phyloP scores from a whole-genome alignment of 2,797 vertebrate genomes.

The Mycteria americana region DNA sequence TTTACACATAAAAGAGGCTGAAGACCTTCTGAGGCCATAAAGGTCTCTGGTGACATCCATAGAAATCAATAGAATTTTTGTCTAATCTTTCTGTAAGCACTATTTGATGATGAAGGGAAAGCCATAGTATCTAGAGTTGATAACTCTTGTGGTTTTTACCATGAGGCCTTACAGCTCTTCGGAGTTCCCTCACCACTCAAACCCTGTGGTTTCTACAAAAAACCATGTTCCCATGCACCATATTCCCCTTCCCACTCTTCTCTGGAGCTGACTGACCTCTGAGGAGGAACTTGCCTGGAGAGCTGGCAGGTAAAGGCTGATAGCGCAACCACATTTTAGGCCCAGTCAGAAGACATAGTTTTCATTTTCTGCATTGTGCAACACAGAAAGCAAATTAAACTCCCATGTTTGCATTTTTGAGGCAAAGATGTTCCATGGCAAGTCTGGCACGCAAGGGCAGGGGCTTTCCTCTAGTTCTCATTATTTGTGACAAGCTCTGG shows the following conservation, averaged over 20 bases:
- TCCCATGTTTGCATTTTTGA: neutral
- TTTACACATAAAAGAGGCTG: neutral
- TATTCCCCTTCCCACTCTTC: neutral
- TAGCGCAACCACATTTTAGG: neutral
- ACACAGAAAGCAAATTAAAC: neutral
- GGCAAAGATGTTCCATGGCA: neutral
- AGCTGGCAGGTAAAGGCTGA: neutral
- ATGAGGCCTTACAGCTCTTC: neutral
- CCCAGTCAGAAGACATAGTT: neutral
- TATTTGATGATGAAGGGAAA: neutral
- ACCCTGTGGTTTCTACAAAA: neutral
- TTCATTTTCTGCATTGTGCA: neutral
- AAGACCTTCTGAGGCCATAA: neutral
- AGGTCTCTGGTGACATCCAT: neutral
- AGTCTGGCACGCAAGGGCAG: neutral
- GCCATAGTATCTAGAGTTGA: neutral
- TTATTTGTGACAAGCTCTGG: constrained; percentile 35
- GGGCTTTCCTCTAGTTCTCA: constrained; percentile 30
- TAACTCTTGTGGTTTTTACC: neutral
- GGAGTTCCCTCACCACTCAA: neutral
- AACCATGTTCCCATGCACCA: neutral
- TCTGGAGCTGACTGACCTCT: neutral
- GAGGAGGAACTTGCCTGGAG: neutral
- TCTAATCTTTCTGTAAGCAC: neutral
- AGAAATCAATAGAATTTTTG: neutral